Evolutionary conservation across 2,113 vertebrate species (phyloP).

Genomic region (Pangasianodon hypophthalmus): DNA sequence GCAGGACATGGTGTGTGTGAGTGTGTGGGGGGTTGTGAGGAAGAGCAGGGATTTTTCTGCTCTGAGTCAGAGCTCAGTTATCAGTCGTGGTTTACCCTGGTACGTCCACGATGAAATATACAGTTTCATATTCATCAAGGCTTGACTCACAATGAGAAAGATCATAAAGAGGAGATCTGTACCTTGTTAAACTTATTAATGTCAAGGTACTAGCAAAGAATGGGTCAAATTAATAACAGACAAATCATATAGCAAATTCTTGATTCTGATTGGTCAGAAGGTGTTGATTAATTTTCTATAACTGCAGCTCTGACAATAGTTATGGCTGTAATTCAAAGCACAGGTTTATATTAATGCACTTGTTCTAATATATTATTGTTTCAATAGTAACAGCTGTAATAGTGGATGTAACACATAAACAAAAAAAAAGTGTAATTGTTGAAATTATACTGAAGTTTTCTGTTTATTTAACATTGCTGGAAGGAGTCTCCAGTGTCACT

Average conservation of each 20-base stretch:
- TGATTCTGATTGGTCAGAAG: no score
- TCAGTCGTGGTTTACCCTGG: neutral
- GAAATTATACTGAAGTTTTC: neutral
- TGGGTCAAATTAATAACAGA: no score
- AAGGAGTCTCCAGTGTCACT: neutral
- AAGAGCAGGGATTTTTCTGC: slow-evolving; percentile 18
- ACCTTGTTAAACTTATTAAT: neutral
- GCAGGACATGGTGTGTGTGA: neutral
- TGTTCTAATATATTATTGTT: neutral
- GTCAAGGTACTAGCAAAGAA: neutral
- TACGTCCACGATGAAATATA: neutral
- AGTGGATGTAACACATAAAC: neutral
- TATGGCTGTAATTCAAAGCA: neutral
- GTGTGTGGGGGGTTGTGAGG: neutral
- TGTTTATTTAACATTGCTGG: neutral
- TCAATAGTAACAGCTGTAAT: neutral
- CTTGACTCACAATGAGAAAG: neutral
- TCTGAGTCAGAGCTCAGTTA: slow-evolving; percentile 53
- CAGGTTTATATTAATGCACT: neutral
- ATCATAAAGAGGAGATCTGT: neutral
- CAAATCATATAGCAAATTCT: no score
- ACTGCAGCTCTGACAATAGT: no score
- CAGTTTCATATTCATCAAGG: slow-evolving; percentile 38
- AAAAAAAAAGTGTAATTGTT: neutral
- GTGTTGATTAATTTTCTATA: no score